These are phyloP conservation scores for Drosophila oshimai DNA, from an alignment of 1,140 invertebrate genomes.

Conservation along the genomic window DNA sequence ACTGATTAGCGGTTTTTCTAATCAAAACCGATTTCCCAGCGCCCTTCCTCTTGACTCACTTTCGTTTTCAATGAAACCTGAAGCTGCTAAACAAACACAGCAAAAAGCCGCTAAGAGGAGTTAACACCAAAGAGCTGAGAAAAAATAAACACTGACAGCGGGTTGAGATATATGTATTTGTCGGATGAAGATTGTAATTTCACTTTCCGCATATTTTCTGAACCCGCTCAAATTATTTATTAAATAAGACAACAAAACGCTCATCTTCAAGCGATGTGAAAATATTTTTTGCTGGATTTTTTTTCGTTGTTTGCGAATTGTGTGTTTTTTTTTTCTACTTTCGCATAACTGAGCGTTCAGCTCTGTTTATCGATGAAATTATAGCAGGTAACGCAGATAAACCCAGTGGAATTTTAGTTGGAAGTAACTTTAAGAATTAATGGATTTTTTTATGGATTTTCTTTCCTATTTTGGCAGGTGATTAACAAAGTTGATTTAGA, in stretches of 20 bases:
- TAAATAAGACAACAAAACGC: conserved; percentile 43
- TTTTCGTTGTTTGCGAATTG: conserved; percentile 23
- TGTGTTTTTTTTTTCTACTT: conserved; percentile 66
- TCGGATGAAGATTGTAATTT: conserved; percentile 52
- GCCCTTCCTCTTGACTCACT: conserved; percentile 41
- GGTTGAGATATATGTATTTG: conserved; percentile 14
- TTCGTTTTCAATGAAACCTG: conserved; percentile 76
- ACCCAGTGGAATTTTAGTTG: conserved; percentile 32
- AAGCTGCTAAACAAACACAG: conserved; percentile 27
- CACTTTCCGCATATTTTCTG: conserved; percentile 74
- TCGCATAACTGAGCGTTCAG: conserved; percentile 67
- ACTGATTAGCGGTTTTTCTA: conserved; percentile 63
- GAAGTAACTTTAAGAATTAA: conserved; percentile 18
- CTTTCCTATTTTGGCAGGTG: neutral
- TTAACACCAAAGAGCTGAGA: conserved; percentile 39
- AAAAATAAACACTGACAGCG: conserved; percentile 5
- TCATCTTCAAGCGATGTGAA: conserved; percentile 66
- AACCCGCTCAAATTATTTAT: conserved; percentile 58
- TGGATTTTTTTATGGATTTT: conserved; percentile 8
- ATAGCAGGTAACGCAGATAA: conserved; percentile 49
- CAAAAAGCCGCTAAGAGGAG: conserved; percentile 48
- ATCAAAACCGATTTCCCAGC: conserved; percentile 44
- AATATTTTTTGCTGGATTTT: conserved; percentile 61
- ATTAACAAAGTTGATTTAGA: neutral
- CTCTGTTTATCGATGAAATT: conserved; percentile 74